Conservation (phyloP, 2,888 invertebrate species). For the Psococerastis gibbosa region DNA sequence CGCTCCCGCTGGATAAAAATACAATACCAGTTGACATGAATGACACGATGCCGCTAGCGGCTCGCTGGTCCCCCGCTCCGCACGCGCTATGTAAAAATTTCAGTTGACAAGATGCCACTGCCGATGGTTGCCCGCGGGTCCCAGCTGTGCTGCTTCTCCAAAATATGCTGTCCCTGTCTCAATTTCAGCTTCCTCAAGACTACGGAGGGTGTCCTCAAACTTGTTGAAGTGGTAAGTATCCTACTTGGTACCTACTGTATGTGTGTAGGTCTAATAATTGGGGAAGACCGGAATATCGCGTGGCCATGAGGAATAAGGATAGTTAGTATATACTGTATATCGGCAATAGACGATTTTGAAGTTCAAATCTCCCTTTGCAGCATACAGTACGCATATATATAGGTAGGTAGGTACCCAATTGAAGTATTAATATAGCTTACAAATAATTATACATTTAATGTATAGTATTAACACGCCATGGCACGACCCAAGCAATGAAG, state of each 20-base stretch:
- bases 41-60: not conserved
- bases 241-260: not conserved
- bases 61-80: not conserved
- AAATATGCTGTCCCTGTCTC: slow-evolving; percentile 58
- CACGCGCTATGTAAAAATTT: slow-evolving; percentile 15
- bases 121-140: not conserved
- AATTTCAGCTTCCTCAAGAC: slow-evolving; percentile 56
- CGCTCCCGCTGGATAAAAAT: not conserved
- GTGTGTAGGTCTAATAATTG: not conserved
- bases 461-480: too few species aligned
- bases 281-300: not conserved
- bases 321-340: too few species aligned
- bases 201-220: slow-evolving; percentile 51
- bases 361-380: too few species aligned
- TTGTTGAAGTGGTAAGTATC: slow-evolving; percentile 50
- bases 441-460: too few species aligned
- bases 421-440: too few species aligned
- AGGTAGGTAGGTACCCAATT: too few species aligned
- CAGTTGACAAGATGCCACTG: not conserved
- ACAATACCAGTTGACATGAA: not conserved
- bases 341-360: too few species aligned
- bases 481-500: too few species aligned
- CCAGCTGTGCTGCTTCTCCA: slow-evolving; percentile 42
- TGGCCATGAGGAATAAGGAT: not conserved
- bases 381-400: too few species aligned